Conservation (phyloP, 2,888 invertebrate species). For the Alsophila aescularia region DNA sequence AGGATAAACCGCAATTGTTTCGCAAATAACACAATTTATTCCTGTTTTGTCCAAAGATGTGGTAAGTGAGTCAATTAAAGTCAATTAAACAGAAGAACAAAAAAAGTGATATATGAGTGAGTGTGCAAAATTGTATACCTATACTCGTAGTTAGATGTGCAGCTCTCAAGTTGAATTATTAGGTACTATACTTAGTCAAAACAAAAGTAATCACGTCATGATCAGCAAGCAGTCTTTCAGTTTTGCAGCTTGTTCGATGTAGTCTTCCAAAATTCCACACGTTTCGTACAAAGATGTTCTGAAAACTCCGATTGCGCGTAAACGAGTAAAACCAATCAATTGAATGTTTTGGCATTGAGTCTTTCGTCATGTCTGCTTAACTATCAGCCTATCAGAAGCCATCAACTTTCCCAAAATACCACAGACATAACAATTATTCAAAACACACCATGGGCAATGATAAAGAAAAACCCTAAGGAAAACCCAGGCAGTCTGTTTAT, state of each 20-base stretch:
- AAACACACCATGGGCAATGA: not conserved
- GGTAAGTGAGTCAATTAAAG: not conserved
- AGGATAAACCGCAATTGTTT: constrained; percentile 3
- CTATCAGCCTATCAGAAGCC: not conserved
- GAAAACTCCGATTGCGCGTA: too few relatives aligned
- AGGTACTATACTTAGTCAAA: too few relatives aligned
- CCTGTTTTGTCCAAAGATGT: not conserved
- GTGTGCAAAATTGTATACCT: not conserved
- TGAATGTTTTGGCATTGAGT: constrained; percentile 14
- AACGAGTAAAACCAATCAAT: not conserved
- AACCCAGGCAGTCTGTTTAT: not conserved
- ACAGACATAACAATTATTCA: constrained; percentile 13
- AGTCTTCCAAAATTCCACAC: too few relatives aligned
- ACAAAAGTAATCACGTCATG: too few relatives aligned
- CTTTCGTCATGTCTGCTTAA: not conserved
- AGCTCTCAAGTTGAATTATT: too few relatives aligned
- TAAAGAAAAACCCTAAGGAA: not conserved
- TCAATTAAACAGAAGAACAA: too few relatives aligned
- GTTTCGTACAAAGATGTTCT: too few relatives aligned
- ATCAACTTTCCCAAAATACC: constrained; percentile 14
- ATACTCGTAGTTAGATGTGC: not conserved
- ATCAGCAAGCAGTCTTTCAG: too few relatives aligned
- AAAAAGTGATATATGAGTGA: too few relatives aligned
- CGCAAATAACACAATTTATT: constrained; percentile 2
- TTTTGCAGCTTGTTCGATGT: too few relatives aligned